Percentiles rank a stretch among this genome's conserved stretches.
Evolutionary conservation across 2,113 vertebrate species (phyloP).

Genomic region (Tympanuchus pallidicinctus): DNA sequence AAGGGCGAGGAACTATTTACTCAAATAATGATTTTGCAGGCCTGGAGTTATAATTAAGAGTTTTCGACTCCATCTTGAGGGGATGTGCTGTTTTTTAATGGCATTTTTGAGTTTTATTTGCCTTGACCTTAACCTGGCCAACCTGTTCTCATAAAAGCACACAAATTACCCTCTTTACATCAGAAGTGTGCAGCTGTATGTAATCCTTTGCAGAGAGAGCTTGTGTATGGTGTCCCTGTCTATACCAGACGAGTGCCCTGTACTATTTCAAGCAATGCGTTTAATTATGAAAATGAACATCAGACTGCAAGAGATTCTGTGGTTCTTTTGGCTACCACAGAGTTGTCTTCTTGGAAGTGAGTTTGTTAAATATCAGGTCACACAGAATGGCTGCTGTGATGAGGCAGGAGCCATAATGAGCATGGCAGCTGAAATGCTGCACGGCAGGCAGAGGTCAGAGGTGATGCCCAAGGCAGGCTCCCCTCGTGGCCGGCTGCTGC

Average conservation of each 20-base stretch:
- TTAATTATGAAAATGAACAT: background rate
- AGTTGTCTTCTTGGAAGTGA: background rate
- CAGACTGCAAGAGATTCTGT: background rate
- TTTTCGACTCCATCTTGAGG: background rate
- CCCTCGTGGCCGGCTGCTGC: background rate
- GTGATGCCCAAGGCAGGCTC: background rate
- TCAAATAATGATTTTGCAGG: background rate
- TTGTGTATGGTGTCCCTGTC: background rate
- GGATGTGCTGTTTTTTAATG: background rate
- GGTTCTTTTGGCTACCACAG: background rate
- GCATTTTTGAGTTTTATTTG: background rate
- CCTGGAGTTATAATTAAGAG: background rate
- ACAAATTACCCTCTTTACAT: background rate
- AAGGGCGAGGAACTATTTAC: background rate
- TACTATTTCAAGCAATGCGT: background rate
- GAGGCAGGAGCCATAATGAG: background rate
- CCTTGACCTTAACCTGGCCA: background rate
- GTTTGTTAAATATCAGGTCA: background rate
- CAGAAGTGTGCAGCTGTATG: background rate
- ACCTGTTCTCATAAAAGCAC: background rate
- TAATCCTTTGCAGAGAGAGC: background rate
- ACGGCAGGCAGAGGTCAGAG: background rate
- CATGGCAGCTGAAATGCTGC: background rate
- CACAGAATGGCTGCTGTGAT: background rate
- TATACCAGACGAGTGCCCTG: background rate